Evolutionary conservation across 2,888 invertebrate genomes (phyloP), one percentile per base, ranked within the genome.

Genomic region (Drosophila conformis): DNA sequence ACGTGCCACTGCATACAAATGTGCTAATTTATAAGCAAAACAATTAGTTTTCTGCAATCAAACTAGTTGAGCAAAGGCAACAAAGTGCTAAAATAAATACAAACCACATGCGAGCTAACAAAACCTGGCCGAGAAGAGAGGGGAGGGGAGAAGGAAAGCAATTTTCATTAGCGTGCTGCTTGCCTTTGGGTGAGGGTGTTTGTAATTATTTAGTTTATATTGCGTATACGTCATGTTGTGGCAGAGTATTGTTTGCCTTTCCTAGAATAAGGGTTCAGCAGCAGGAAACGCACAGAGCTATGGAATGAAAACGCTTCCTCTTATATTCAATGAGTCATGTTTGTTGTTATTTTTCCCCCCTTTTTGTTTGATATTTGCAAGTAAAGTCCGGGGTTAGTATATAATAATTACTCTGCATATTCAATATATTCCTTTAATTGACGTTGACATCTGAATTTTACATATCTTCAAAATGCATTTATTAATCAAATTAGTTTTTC

Each of bases 1-100:
- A 56, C 75, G 78, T 81, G 75, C 58, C 75, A 63, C 25, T 81
- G 87, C 89, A 90, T 90, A 87, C 76, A 81, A 90, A 86, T 86
- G 87, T 86, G 87, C 79, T 90, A 81, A 88, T 88, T 90, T 86
- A 81, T 88, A 83, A 80, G 87, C 57, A 90, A 90, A 86, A 90
- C 90, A 90, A 86, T 86, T 86, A 86, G 86, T 80, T 87, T 59
- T 74, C 72, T 78, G 82, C 83, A 82, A 78, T 83, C 84, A 81
- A 81, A 83, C 78, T 76, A 73, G 82, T 73, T 72, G 62, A 61
- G 46, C 56, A 62, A 60, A 56, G 53, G 63, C 68, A 78, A 59
- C 69, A 51, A 31, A 51, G 59, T 65, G 61, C 46, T 56, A 48
- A 51, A 52, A 29, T 59, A 70, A 72, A 69, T 56, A 68, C 61